phyloP scores from a whole-genome alignment of 2,888 invertebrate species.

The Phyllotreta striolata region DNA sequence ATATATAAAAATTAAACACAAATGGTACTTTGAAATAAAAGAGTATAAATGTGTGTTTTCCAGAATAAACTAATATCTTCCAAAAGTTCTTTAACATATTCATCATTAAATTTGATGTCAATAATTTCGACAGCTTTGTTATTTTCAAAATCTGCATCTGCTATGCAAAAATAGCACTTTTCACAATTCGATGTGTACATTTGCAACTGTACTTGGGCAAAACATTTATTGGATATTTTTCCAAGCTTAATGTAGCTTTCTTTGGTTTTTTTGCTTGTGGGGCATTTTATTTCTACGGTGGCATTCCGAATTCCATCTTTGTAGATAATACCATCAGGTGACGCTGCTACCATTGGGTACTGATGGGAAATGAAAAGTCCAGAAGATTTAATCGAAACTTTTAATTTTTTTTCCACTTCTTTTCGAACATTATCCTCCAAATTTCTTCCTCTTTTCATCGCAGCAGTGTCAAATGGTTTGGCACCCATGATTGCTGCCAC shows the following conservation, averaged over 20 bases:
- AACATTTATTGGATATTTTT: background rate
- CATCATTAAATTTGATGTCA: background rate
- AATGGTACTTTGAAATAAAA: too few species aligned
- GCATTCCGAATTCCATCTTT: too few species aligned
- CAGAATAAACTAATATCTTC: too few species aligned
- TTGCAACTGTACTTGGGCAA: conserved; percentile 1
- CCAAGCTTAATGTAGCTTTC: background rate
- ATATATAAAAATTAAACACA: too few species aligned
- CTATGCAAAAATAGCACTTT: background rate
- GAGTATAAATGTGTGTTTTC: too few species aligned
- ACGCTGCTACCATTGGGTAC: background rate
- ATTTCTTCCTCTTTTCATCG: conserved; percentile 30
- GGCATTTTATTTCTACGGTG: conserved; percentile 5
- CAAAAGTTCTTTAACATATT: too few species aligned
- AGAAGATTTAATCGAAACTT: conserved; percentile 1
- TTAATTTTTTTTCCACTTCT: conserved; percentile 12
- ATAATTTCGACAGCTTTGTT: conserved; percentile 1
- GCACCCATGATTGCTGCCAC: conserved; percentile 23
- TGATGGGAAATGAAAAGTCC: conserved; percentile 4
- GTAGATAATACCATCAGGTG: conserved; percentile 4
- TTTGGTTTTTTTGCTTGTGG: background rate
- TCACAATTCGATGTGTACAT: background rate
- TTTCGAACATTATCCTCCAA: conserved; percentile 19
- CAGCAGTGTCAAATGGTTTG: conserved; percentile 24
- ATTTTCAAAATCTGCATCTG: conserved; percentile 1